Percentiles rank a stretch among this genome's conserved stretches.
Evolutionary conservation across 2,797 vertebrate genomes (phyloP).

Genomic region (Telmatherina bonti): DNA sequence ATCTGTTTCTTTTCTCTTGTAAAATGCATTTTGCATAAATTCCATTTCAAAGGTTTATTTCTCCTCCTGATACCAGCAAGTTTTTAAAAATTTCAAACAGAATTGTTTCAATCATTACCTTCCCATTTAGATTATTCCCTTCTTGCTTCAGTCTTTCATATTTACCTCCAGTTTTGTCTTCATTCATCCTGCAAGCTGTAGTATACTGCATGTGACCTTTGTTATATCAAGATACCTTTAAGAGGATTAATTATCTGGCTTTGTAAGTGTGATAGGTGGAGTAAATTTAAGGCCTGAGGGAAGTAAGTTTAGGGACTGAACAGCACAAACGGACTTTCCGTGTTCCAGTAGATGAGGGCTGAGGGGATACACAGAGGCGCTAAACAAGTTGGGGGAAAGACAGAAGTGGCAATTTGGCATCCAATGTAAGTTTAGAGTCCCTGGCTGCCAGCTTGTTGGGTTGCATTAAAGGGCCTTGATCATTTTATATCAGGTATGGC

Average conservation of each 20-base stretch:
- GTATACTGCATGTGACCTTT: conserved; percentile 19
- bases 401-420: conserved; percentile 3
- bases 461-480: not conserved
- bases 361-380: conserved; percentile 26
- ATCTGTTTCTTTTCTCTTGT: not conserved
- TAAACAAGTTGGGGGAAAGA: conserved; percentile 35
- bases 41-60: not conserved
- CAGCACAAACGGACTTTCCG: conserved; percentile 28
- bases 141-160: conserved; percentile 4
- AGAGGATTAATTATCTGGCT: conserved; percentile 53
- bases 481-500: not conserved
- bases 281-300: conserved; percentile 19
- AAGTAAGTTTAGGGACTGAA: conserved; percentile 16
- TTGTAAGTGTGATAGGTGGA: conserved; percentile 39
- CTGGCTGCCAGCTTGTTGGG: conserved; percentile 17
- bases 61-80: not conserved
- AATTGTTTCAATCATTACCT: not conserved
- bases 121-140: conserved; percentile 5
- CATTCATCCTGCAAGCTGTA: conserved; percentile 12
- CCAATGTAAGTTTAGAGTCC: conserved; percentile 31
- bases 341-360: conserved; percentile 43
- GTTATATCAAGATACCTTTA: conserved; percentile 46
- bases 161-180: conserved; percentile 7
- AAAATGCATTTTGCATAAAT: not conserved
- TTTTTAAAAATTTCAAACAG: no score